Evolutionary conservation across 1,140 invertebrate species (phyloP).

Genomic region (Wasmannia auropunctata): DNA sequence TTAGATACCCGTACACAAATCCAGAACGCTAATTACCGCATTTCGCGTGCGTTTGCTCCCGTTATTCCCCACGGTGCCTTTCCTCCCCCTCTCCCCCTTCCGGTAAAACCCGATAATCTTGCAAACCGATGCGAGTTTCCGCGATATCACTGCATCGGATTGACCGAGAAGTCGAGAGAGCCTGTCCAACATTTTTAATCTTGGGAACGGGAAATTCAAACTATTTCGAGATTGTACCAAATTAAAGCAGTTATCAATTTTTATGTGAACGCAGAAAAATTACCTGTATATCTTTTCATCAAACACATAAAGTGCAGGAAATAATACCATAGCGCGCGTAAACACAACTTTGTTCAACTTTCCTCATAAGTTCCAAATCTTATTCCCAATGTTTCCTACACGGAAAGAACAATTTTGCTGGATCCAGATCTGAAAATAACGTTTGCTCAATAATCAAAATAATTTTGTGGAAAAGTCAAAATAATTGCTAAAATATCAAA

Average conservation of each 20-base stretch:
- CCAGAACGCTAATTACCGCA: constrained; percentile 45
- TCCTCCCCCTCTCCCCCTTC: neutral
- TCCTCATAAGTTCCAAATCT: neutral
- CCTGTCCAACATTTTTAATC: neutral
- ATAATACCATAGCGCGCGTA: neutral
- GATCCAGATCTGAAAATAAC: no score
- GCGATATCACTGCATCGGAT: neutral
- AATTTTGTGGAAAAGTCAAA: no score
- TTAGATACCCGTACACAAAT: constrained; percentile 40
- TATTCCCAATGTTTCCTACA: no score
- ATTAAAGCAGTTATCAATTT: neutral
- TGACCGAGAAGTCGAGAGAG: neutral
- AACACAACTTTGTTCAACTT: neutral
- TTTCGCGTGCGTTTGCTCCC: constrained; percentile 37
- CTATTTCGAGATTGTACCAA: neutral
- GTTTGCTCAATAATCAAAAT: no score
- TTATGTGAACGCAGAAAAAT: neutral
- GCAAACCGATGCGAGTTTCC: constrained; percentile 4
- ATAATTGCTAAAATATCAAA: no score
- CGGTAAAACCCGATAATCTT: constrained; percentile 40
- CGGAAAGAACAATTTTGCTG: no score
- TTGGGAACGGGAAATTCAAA: neutral
- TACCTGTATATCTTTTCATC: neutral
- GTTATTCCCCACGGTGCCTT: neutral
- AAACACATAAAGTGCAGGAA: neutral